phyloP scores from a whole-genome alignment of 2,113 vertebrate species.

The Pterocles gutturalis region DNA sequence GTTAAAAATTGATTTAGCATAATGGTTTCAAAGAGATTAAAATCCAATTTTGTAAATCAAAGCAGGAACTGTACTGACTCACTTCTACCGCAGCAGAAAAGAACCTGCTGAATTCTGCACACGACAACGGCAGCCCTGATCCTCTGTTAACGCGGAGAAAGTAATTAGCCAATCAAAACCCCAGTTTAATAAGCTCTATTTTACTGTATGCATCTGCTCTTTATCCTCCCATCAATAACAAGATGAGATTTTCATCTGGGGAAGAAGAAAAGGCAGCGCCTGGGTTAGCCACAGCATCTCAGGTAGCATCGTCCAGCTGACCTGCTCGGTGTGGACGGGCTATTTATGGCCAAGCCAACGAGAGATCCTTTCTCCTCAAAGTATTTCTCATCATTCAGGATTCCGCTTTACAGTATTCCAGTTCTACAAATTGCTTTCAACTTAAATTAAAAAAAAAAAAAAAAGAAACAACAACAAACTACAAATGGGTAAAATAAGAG shows the following conservation, averaged over 20 bases:
- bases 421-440: not conserved
- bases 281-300: not conserved
- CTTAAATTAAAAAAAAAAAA: not conserved
- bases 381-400: not conserved
- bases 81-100: constrained; percentile 14
- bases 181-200: not conserved
- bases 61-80: constrained; percentile 63
- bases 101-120: constrained; percentile 29
- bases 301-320: not conserved
- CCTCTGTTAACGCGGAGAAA: not conserved
- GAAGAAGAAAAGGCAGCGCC: not conserved
- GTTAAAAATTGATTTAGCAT: constrained; percentile 74
- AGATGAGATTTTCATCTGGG: not conserved
- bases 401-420: not conserved
- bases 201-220: not conserved
- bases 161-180: constrained; percentile 49
- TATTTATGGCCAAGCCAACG: not conserved
- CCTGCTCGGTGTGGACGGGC: not conserved
- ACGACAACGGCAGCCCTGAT: constrained; percentile 13
- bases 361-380: not conserved
- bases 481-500: not conserved
- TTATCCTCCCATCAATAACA: not conserved
- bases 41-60: constrained; percentile 71
- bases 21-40: constrained; percentile 72
- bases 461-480: not conserved